phyloP scores from a whole-genome alignment of 2,888 invertebrate genomes.

The Phaedon cochleariae region DNA sequence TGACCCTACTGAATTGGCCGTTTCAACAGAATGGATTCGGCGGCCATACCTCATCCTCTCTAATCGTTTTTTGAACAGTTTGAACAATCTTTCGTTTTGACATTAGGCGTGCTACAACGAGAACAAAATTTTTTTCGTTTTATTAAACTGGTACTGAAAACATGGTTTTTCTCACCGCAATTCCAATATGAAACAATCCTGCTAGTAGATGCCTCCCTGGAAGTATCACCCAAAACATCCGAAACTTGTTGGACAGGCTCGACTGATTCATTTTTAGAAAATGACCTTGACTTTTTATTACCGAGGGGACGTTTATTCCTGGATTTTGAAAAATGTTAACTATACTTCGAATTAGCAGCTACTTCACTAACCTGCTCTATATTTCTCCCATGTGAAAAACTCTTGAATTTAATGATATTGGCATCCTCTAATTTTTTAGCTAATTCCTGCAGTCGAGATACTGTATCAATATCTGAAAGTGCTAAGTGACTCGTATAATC shows the following conservation, averaged over 20 bases:
- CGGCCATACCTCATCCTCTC: not conserved
- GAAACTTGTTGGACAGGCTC: too few species aligned
- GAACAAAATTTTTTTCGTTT: conserved; percentile 27
- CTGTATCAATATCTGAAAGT: not conserved
- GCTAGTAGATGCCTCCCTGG: not conserved
- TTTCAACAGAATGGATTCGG: not conserved
- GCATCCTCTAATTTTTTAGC: conserved; percentile 3
- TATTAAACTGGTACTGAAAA: conserved; percentile 10
- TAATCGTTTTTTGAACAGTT: conserved; percentile 15
- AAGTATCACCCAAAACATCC: not conserved
- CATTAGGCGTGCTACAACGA: conserved; percentile 25
- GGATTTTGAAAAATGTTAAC: too few species aligned
- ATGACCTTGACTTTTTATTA: too few species aligned
- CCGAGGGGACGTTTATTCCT: too few species aligned
- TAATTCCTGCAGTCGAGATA: not conserved
- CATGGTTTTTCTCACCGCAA: conserved; percentile 10
- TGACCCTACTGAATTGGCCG: not conserved
- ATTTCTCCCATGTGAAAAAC: not conserved
- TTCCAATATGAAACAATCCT: not conserved
- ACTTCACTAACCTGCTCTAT: not conserved
- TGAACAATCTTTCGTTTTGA: conserved; percentile 21
- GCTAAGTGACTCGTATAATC: not conserved
- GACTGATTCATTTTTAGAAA: not conserved
- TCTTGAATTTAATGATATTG: not conserved
- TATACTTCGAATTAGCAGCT: not conserved